Evolutionary conservation across 2,888 invertebrate genomes (phyloP).

Genomic region (Latrodectus hesperus): DNA sequence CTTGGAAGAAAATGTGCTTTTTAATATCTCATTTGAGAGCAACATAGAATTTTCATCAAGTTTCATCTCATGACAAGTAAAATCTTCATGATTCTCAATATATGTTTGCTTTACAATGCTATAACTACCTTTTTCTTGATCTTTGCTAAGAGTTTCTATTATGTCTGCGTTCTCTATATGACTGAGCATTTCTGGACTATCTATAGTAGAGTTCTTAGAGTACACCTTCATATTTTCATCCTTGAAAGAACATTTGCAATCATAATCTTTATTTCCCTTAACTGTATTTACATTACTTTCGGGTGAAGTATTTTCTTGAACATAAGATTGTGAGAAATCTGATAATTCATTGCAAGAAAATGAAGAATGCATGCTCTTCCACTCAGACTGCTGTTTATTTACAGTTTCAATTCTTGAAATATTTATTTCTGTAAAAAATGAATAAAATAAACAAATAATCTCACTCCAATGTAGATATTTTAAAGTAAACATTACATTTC

Average conservation of each 20-base stretch:
- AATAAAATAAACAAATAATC: neutral
- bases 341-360: conserved; percentile 38
- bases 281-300: conserved; percentile 7
- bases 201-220: neutral
- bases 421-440: conserved; percentile 41
- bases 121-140: neutral
- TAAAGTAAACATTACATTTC: too few species aligned
- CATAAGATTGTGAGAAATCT: conserved; percentile 8
- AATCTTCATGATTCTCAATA: neutral
- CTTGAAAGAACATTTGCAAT: neutral
- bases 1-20: neutral
- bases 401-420: conserved; percentile 19
- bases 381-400: conserved; percentile 10
- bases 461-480: too few species aligned
- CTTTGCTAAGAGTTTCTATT: neutral
- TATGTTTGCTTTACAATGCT: neutral
- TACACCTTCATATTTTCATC: neutral
- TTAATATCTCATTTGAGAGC: neutral
- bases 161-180: neutral
- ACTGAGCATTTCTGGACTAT: neutral
- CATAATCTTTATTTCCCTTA: conserved; percentile 17
- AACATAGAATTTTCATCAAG: neutral
- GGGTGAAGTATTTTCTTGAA: conserved; percentile 16
- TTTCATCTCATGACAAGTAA: neutral
- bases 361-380: conserved; percentile 16